Percentiles rank a stretch among this genome's conserved stretches.
Evolutionary conservation across 2,113 vertebrate genomes (phyloP).

Genomic region (Haplotaxodon microlepis): DNA sequence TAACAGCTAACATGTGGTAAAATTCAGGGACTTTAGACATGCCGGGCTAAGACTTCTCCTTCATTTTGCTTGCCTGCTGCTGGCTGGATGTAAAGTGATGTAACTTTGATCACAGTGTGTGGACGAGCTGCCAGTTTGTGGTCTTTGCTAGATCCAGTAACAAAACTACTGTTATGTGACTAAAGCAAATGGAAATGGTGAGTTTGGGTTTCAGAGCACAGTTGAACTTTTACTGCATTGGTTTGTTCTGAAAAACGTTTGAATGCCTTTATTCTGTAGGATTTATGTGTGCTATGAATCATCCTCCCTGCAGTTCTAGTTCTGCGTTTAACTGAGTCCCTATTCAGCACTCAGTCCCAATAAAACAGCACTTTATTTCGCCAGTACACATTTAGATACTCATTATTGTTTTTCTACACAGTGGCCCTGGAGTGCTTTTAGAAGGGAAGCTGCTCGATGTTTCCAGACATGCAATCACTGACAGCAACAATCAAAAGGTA

Average conservation of each 20-base stretch:
- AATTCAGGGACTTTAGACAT: background rate
- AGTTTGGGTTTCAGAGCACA: background rate
- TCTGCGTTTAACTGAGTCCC: background rate
- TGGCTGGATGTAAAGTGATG: background rate
- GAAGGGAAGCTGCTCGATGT: constrained; percentile 78
- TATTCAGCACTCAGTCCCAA: background rate
- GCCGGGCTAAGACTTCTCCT: background rate
- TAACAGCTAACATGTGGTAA: background rate
- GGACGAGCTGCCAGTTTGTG: background rate
- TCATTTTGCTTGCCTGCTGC: background rate
- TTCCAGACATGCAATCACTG: constrained; percentile 77
- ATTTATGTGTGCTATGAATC: background rate
- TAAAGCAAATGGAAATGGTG: background rate
- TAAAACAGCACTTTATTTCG: background rate
- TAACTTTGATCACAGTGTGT: background rate
- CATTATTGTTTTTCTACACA: constrained; percentile 4
- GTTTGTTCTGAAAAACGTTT: background rate
- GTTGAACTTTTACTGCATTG: background rate
- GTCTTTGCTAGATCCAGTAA: background rate
- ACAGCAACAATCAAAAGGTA: constrained; percentile 75
- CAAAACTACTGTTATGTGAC: background rate
- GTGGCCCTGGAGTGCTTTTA: constrained; percentile 75
- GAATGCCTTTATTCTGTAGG: background rate
- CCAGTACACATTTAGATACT: background rate
- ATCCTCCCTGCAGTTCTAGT: background rate